Evolutionary conservation across 2,797 vertebrate genomes (phyloP).

Genomic region (Ctenosaura bakeri): DNA sequence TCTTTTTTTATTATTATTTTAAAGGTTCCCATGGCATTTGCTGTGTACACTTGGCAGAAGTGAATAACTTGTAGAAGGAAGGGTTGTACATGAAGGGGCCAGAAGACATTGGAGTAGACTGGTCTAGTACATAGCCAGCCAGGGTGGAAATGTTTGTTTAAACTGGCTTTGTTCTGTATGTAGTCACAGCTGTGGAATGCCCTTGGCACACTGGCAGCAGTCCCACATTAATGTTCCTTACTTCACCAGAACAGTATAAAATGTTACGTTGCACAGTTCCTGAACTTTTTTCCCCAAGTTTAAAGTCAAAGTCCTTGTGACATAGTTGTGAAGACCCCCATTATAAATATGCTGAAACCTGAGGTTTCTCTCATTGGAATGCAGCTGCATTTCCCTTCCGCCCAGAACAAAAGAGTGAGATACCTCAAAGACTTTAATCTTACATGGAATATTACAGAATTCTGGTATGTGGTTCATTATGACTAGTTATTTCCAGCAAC

Average conservation of each 20-base stretch:
- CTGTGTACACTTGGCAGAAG: neutral
- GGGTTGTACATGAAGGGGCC: neutral
- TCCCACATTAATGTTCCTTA: neutral
- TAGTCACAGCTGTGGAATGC: conserved; percentile 33
- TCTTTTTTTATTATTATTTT: neutral
- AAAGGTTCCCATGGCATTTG: neutral
- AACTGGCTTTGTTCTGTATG: conserved; percentile 36
- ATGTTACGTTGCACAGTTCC: conserved; percentile 6
- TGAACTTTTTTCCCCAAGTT: neutral
- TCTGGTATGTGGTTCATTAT: conserved; percentile 3
- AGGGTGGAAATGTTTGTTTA: conserved; percentile 29
- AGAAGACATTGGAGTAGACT: conserved; percentile 10
- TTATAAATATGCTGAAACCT: conserved; percentile 10
- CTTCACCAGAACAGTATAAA: neutral
- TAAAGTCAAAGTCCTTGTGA: neutral
- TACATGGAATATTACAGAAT: neutral
- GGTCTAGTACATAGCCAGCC: neutral
- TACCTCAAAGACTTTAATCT: neutral
- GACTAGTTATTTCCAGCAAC: conserved; percentile 7
- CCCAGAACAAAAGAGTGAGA: neutral
- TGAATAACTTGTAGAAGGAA: neutral
- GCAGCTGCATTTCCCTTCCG: neutral
- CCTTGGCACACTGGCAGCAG: conserved; percentile 12
- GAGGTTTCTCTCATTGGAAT: neutral
- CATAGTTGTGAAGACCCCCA: neutral